phyloP scores from a whole-genome alignment of 2,888 invertebrate species.

The Heteromurus nitidus region DNA sequence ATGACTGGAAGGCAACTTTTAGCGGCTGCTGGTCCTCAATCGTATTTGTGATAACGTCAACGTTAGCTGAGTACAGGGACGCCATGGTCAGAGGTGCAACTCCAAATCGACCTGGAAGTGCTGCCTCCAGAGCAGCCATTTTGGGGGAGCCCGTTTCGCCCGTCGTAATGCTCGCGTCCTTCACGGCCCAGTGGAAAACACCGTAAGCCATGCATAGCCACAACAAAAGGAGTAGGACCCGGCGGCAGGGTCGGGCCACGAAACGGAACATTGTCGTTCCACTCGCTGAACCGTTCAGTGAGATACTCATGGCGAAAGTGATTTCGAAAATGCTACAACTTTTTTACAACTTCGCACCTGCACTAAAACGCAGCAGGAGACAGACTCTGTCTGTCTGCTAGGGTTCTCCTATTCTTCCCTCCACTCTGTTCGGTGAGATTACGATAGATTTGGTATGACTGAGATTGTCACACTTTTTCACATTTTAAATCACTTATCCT shows the following conservation, averaged over 20 bases:
- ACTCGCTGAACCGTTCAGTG: conserved; percentile 44
- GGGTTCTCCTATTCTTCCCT: neutral
- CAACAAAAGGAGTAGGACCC: conserved; percentile 68
- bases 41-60: neutral
- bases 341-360: too few species aligned
- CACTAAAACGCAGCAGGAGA: neutral
- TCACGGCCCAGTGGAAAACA: conserved; percentile 70
- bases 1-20: neutral
- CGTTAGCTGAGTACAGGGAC: conserved; percentile 3
- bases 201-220: conserved; percentile 73
- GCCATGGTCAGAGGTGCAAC: conserved; percentile 22
- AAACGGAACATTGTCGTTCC: conserved; percentile 57
- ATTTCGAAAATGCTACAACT: too few species aligned
- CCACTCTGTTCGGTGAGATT: too few species aligned
- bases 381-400: neutral
- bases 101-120: conserved; percentile 4
- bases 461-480: conserved; percentile 19
- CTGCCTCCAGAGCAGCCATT: conserved; percentile 35
- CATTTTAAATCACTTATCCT: conserved; percentile 6
- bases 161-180: conserved; percentile 59
- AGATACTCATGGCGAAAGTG: conserved; percentile 44
- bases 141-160: conserved; percentile 71
- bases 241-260: conserved; percentile 67
- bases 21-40: neutral
- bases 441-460: too few species aligned